Evolutionary conservation across 2,888 invertebrate species (phyloP), one percentile per base, ranked within the genome.

Genomic region (Caenorhabditis macrosperma): DNA sequence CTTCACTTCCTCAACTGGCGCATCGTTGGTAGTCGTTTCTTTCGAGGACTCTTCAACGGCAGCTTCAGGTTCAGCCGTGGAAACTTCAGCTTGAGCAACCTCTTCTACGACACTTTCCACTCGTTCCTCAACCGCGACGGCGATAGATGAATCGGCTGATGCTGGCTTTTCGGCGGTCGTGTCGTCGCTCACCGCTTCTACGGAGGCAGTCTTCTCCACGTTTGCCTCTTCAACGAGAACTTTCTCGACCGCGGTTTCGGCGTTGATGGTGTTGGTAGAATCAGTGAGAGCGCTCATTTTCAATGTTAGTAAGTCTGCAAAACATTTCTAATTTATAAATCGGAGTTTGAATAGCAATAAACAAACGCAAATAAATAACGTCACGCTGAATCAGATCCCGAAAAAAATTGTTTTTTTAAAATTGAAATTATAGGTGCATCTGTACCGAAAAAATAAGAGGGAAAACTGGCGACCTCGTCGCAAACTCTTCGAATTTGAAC

Each of bases 281-380:
- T 69, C 69, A 26, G 59, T 30, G 41, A 69, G 60, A 52, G 69
- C 68, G 50, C 68, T 69, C 69, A 69, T 69, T 41, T 17, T 69
- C 20, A n/a, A 9, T 9, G 69, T 60, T 52, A 52, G 69, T 59
- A 35, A 9, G 15, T n/a, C n/a, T 4, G 22, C 50, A 26, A 26
- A 26, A 50, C 9, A 33, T 7, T 33, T 33, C 33, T 7, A 33
- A 9, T 33, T 33, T 33, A 7, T 33, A 33, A n/a, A n/a, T n/a
- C n/a, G n/a, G n/a, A n/a, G n/a, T n/a, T n/a, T n/a, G n/a, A n/a
- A n/a, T n/a, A n/a, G n/a, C n/a, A n/a, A n/a, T n/a, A n/a, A n/a
- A n/a, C n/a, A n/a, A n/a, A n/a, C n/a, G n/a, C n/a, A n/a, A n/a
- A n/a, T n/a, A n/a, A n/a, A n/a, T n/a, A n/a, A n/a, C n/a, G n/a